Percentiles rank a stretch among this genome's conserved stretches.
phyloP scores from a whole-genome alignment of 2,888 invertebrate species.

The Euzophera pinguis region DNA sequence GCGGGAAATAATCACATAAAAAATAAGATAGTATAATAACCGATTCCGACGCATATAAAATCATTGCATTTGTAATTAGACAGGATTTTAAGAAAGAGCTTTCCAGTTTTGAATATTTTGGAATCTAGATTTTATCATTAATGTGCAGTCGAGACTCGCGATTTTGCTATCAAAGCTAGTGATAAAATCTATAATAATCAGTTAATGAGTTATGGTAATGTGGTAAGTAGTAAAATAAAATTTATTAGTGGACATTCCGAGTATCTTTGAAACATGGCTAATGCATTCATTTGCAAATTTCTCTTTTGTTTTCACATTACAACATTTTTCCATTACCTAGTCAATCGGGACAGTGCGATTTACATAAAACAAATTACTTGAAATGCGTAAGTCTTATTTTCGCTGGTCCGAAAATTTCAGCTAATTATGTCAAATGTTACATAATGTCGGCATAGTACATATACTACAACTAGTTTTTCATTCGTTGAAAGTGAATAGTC shows the following conservation, averaged over 20 bases:
- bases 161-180: background rate
- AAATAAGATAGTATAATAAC: too few species aligned
- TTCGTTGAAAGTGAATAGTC: background rate
- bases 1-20: too few species aligned
- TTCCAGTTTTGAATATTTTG: background rate
- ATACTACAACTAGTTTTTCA: background rate
- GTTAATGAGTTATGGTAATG: conserved; percentile 5
- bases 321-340: conserved; percentile 4
- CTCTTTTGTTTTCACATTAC: conserved; percentile 12
- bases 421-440: conserved; percentile 3
- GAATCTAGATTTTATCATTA: background rate
- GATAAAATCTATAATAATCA: background rate
- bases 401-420: background rate
- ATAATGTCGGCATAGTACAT: background rate
- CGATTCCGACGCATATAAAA: too few species aligned
- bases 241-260: background rate
- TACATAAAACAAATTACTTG: conserved; percentile 8
- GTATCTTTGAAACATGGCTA: conserved; percentile 2
- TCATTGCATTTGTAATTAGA: background rate
- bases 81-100: background rate
- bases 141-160: background rate
- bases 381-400: background rate
- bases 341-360: conserved; percentile 8
- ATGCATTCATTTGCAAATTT: conserved; percentile 12
- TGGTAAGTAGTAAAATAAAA: background rate